Percentiles rank a stretch among this genome's conserved stretches.
These are phyloP conservation scores for Phasia obesa DNA, from an alignment of 2,888 invertebrate genomes.

Conservation along the genomic window DNA sequence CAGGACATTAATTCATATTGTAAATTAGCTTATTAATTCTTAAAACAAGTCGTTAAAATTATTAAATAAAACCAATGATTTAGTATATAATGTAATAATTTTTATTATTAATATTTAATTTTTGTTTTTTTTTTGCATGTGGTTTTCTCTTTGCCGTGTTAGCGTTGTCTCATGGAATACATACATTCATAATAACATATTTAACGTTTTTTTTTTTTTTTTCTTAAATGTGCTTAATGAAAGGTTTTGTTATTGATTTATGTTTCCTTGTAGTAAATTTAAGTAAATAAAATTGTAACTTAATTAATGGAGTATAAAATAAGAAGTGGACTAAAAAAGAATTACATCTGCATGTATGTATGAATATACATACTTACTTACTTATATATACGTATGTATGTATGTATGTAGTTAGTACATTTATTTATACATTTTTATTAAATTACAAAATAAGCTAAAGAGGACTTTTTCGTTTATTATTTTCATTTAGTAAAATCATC, in stretches of 20 bases:
- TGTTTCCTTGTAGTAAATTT: slow-evolving; percentile 11
- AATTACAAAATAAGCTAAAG: too few species aligned
- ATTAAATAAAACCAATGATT: slow-evolving; percentile 24
- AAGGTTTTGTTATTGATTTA: background rate
- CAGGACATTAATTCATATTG: too few species aligned
- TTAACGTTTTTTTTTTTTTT: slow-evolving; percentile 46
- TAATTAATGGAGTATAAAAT: slow-evolving; percentile 6
- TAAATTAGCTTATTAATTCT: background rate
- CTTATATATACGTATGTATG: background rate
- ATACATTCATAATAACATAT: slow-evolving; percentile 36
- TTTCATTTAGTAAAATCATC: slow-evolving; percentile 21
- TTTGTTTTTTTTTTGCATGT: slow-evolving; percentile 14
- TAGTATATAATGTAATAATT: slow-evolving; percentile 60
- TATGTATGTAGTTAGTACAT: background rate
- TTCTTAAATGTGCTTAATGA: slow-evolving; percentile 20
- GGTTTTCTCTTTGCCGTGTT: slow-evolving; percentile 34
- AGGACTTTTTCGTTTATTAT: slow-evolving; percentile 33
- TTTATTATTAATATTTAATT: slow-evolving; percentile 47
- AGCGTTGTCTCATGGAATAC: slow-evolving; percentile 32
- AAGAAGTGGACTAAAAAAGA: too few species aligned
- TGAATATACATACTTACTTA: background rate
- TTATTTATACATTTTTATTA: too few species aligned
- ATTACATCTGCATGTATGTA: background rate
- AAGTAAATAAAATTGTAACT: slow-evolving; percentile 2
- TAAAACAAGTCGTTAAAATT: background rate